These are phyloP conservation scores for Hydrolagus colliei DNA, from an alignment of 2,797 vertebrate species.

Conservation along the genomic window DNA sequence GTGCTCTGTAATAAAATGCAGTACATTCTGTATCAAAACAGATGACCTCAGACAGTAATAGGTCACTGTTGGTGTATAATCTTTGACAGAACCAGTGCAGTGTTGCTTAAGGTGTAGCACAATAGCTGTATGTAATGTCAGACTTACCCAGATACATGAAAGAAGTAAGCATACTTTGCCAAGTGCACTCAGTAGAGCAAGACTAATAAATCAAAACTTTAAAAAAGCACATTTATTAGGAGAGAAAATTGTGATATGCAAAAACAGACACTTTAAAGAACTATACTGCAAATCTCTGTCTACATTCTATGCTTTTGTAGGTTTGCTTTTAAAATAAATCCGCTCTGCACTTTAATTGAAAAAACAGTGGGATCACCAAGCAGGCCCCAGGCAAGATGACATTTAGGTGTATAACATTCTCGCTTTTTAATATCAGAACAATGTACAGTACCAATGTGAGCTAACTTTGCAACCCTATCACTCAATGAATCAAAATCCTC, in stretches of 20 bases:
- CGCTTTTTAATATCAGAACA: background rate
- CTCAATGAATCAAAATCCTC: background rate
- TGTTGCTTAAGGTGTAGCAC: background rate
- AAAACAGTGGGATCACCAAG: background rate
- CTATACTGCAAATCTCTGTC: background rate
- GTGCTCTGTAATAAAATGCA: background rate
- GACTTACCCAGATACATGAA: background rate
- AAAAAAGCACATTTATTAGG: background rate
- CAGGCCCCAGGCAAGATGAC: background rate
- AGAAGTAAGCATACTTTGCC: background rate
- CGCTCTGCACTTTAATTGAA: background rate
- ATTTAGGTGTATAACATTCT: background rate
- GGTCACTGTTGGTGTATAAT: background rate
- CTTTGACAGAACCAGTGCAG: slow-evolving; percentile 2
- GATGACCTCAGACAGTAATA: slow-evolving; percentile 5
- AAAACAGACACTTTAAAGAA: background rate
- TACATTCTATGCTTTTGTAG: background rate
- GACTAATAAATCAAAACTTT: background rate
- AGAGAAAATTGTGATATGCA: background rate
- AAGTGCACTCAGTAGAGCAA: background rate
- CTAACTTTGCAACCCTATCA: background rate
- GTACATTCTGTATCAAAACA: background rate
- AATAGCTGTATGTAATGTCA: background rate
- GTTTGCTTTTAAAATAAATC: background rate
- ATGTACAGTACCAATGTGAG: background rate